Conservation (phyloP, 2,797 vertebrate genomes). For the Zalophus californianus region DNA sequence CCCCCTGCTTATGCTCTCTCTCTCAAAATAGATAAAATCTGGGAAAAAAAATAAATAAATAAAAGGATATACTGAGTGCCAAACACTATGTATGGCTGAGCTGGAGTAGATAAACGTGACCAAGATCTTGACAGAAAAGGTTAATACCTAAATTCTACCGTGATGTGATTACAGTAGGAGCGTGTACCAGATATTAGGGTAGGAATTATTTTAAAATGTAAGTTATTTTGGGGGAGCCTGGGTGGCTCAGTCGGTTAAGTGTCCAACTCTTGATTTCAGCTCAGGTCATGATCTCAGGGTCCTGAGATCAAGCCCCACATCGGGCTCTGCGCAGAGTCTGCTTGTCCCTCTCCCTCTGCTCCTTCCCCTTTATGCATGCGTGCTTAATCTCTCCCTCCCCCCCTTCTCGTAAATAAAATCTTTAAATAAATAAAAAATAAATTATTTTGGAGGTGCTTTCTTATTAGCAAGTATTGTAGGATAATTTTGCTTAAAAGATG, state of each 20-base stretch:
- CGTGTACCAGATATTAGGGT: not conserved
- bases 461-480: not conserved
- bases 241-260: not conserved
- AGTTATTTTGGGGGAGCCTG: not conserved
- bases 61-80: not conserved
- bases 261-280: not conserved
- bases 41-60: too few relatives aligned
- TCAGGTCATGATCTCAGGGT: not conserved
- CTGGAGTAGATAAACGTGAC: not conserved
- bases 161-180: not conserved
- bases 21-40: too few relatives aligned
- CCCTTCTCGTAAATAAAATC: not conserved
- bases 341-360: not conserved
- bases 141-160: conserved; percentile 25
- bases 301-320: not conserved
- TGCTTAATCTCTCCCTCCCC: not conserved
- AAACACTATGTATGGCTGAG: not conserved
- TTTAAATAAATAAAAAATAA: not conserved
- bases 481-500: conserved; percentile 21
- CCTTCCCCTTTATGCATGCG: not conserved
- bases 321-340: not conserved
- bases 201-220: not conserved
- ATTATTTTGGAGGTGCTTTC: not conserved
- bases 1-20: too few relatives aligned
- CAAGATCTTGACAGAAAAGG: not conserved